Percentiles rank a stretch among this genome's conserved stretches.
phyloP scores from a whole-genome alignment of 2,888 invertebrate genomes.

The Meiosimyza platycephala region DNA sequence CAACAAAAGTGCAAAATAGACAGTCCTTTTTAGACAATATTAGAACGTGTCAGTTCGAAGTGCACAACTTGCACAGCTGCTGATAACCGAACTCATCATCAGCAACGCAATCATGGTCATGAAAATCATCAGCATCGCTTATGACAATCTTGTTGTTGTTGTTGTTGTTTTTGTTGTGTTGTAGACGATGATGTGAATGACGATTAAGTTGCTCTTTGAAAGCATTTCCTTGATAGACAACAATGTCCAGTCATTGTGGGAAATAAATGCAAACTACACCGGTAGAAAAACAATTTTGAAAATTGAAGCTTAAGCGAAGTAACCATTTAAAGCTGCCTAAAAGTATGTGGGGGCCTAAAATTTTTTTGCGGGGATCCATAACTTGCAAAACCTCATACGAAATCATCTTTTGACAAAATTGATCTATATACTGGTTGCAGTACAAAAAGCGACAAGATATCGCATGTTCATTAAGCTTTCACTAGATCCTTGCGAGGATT shows the following conservation, averaged over 20 bases:
- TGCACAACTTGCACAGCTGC: slow-evolving; percentile 28
- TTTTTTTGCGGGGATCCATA: no score
- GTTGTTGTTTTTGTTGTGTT: no score
- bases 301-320: background rate
- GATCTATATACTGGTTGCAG: no score
- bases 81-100: background rate
- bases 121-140: background rate
- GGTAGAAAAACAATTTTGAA: no score
- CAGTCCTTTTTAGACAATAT: slow-evolving; percentile 47
- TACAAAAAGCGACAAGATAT: no score
- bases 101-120: no score
- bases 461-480: no score
- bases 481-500: no score
- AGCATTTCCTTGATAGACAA: slow-evolving; percentile 13
- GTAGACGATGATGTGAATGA: slow-evolving; percentile 7
- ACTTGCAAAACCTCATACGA: no score
- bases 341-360: no score
- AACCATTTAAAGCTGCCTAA: no score
- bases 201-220: slow-evolving; percentile 17
- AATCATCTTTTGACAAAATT: no score
- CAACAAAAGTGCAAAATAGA: slow-evolving; percentile 34
- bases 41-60: slow-evolving; percentile 49
- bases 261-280: slow-evolving; percentile 21
- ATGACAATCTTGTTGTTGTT: background rate
- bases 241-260: slow-evolving; percentile 33